These are phyloP conservation scores for Sylvilagus bachmani DNA, from an alignment of 2,113 vertebrate species.

Conservation along the genomic window DNA sequence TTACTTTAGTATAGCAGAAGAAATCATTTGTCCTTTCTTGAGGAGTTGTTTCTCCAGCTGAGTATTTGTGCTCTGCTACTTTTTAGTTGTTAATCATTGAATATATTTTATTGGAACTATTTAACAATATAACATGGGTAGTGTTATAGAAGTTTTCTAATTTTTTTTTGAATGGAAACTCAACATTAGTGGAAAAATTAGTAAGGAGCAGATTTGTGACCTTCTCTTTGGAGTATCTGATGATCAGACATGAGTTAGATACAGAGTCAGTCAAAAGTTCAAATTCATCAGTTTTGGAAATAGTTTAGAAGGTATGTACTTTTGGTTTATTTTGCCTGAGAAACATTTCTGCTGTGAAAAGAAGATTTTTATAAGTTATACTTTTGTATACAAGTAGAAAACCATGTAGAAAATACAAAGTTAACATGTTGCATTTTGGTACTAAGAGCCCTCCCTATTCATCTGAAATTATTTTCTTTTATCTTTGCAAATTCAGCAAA, in stretches of 20 bases:
- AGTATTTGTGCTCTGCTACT: slow-evolving; percentile 53
- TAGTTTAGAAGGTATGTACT: not conserved
- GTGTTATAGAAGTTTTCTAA: slow-evolving; percentile 51
- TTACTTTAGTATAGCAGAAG: not conserved
- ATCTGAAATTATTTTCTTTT: slow-evolving; percentile 59
- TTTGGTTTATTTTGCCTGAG: slow-evolving; percentile 36
- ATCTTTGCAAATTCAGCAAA: slow-evolving; percentile 59
- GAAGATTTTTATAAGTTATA: slow-evolving; percentile 58
- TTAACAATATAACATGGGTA: slow-evolving; percentile 28
- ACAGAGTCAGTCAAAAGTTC: slow-evolving; percentile 15
- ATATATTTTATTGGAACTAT: slow-evolving; percentile 59
- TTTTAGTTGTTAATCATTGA: slow-evolving; percentile 58
- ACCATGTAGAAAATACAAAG: slow-evolving; percentile 67
- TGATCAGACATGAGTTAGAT: slow-evolving; percentile 53
- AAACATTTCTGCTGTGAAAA: slow-evolving; percentile 50
- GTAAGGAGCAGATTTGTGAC: slow-evolving; percentile 24
- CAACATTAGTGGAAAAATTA: slow-evolving; percentile 60
- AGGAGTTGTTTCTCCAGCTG: slow-evolving; percentile 45
- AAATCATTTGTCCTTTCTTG: slow-evolving; percentile 4
- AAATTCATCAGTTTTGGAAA: slow-evolving; percentile 36
- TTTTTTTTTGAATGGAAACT: slow-evolving; percentile 65
- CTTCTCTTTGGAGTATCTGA: slow-evolving; percentile 23
- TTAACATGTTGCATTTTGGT: slow-evolving; percentile 57
- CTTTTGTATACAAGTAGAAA: slow-evolving; percentile 27
- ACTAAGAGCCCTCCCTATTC: not conserved